Percentiles rank a stretch among this genome's conserved stretches.
Evolutionary conservation across 2,797 vertebrate genomes (phyloP).

Genomic region (Aulostomus chinensis): DNA sequence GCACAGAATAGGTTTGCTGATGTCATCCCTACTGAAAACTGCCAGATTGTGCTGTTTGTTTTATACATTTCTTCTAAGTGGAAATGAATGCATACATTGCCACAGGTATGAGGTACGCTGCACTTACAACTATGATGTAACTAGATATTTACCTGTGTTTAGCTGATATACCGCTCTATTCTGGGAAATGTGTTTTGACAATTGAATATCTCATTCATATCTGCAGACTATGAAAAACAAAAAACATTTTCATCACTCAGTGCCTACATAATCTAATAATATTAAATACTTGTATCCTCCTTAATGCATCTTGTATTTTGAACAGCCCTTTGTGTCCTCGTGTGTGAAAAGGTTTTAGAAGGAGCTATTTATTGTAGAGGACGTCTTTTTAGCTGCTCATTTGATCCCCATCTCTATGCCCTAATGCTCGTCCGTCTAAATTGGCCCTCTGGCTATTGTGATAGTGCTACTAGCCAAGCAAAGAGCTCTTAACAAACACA

Average conservation of each 20-base stretch:
- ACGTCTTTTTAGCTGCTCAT: slow-evolving; percentile 66
- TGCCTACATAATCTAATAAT: slow-evolving; percentile 26
- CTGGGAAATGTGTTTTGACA: background rate
- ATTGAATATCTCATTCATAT: background rate
- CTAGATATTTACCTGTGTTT: slow-evolving; percentile 4
- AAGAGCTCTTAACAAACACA: slow-evolving; percentile 56
- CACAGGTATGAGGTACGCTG: background rate
- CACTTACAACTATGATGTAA: slow-evolving; percentile 2
- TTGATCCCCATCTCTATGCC: slow-evolving; percentile 67
- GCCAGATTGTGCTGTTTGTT: slow-evolving; percentile 10
- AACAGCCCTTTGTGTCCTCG: slow-evolving; percentile 41
- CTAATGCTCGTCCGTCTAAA: slow-evolving; percentile 74
- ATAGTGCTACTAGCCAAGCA: slow-evolving; percentile 59
- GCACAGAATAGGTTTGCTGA: slow-evolving; percentile 27
- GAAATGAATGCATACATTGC: background rate
- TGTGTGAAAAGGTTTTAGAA: slow-evolving; percentile 54
- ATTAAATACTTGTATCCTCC: slow-evolving; percentile 17
- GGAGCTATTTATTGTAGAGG: slow-evolving; percentile 65
- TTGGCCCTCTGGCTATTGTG: slow-evolving; percentile 73
- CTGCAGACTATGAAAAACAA: slow-evolving; percentile 4
- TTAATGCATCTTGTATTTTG: slow-evolving; percentile 37
- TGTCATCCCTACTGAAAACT: slow-evolving; percentile 37
- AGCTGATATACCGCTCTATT: background rate
- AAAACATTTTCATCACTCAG: slow-evolving; percentile 1
- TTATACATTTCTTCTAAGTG: background rate